phyloP scores from a whole-genome alignment of 2,888 invertebrate species.

The Ichneumoninae sp. region DNA sequence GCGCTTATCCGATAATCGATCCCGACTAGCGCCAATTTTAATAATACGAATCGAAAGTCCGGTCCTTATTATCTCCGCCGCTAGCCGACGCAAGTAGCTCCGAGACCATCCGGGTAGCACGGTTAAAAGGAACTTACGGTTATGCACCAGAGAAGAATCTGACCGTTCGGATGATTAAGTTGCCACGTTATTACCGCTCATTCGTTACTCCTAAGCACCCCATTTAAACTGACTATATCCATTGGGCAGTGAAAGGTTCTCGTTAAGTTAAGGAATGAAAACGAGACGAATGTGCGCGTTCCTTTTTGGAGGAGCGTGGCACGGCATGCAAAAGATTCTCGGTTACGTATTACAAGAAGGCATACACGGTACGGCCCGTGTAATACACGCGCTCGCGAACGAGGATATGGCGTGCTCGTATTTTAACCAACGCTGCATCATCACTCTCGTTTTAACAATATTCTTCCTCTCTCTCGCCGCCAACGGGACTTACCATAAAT shows the following conservation, averaged over 20 bases:
- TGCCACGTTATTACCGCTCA: conserved; percentile 61
- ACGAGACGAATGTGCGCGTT: conserved; percentile 50
- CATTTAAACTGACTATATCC: conserved; percentile 52
- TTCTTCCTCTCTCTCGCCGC: conserved; percentile 43
- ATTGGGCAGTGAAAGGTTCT: conserved; percentile 61
- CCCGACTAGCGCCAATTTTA: conserved; percentile 25
- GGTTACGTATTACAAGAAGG: conserved; percentile 45
- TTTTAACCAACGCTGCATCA: conserved; percentile 61
- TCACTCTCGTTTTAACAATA: conserved; percentile 55
- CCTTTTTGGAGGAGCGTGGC: conserved; percentile 53
- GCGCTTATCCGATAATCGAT: not conserved
- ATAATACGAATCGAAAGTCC: conserved; percentile 42
- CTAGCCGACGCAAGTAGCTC: not conserved
- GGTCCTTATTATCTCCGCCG: conserved; percentile 16
- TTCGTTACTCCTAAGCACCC: conserved; percentile 64
- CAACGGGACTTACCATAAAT: conserved; percentile 52
- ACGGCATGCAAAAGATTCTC: conserved; percentile 45
- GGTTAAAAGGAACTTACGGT: conserved; percentile 44
- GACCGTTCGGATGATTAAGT: conserved; percentile 59
- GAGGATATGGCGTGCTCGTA: conserved; percentile 58
- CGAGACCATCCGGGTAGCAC: conserved; percentile 41
- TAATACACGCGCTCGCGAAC: conserved; percentile 36
- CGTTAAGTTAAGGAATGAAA: conserved; percentile 51
- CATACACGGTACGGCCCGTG: conserved; percentile 1
- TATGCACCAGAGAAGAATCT: conserved; percentile 25